Evolutionary conservation across 2,113 vertebrate species (phyloP).

Genomic region (Bombycilla garrulus): DNA sequence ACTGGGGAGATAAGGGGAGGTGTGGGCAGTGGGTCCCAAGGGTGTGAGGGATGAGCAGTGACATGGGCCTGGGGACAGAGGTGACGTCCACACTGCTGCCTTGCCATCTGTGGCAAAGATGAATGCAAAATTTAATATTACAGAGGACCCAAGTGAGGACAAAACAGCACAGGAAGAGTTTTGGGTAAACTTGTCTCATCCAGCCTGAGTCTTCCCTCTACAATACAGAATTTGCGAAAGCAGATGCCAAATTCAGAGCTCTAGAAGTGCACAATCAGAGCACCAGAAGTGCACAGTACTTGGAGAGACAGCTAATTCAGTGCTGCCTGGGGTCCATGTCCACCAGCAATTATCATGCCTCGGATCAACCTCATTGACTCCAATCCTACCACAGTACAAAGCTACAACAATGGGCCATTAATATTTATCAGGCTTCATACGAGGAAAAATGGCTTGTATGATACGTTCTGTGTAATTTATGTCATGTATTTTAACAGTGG

Average conservation of each 20-base stretch:
- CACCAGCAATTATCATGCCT: constrained; percentile 39
- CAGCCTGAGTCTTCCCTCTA: neutral
- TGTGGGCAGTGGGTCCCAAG: neutral
- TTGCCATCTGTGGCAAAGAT: neutral
- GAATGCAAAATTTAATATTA: neutral
- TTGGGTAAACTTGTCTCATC: neutral
- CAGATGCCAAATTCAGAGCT: neutral
- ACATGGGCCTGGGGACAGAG: neutral
- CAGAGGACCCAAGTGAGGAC: rapidly evolving
- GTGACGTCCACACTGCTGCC: neutral
- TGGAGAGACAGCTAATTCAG: neutral
- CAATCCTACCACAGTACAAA: neutral
- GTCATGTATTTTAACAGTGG: constrained; percentile 57
- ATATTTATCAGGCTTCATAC: constrained; percentile 64
- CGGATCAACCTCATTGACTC: constrained; percentile 59
- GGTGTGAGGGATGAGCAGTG: neutral
- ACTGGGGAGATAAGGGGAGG: neutral
- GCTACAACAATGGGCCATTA: constrained; percentile 48
- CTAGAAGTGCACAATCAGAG: neutral
- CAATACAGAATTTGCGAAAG: neutral
- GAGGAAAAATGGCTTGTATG: constrained; percentile 44
- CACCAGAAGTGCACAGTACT: neutral
- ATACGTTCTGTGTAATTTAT: constrained; percentile 51
- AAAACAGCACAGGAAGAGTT: neutral
- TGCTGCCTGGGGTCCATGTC: neutral